Evolutionary conservation across 2,888 invertebrate species (phyloP), one percentile per base, ranked within the genome.

Genomic region (Loripinus fragilis): DNA sequence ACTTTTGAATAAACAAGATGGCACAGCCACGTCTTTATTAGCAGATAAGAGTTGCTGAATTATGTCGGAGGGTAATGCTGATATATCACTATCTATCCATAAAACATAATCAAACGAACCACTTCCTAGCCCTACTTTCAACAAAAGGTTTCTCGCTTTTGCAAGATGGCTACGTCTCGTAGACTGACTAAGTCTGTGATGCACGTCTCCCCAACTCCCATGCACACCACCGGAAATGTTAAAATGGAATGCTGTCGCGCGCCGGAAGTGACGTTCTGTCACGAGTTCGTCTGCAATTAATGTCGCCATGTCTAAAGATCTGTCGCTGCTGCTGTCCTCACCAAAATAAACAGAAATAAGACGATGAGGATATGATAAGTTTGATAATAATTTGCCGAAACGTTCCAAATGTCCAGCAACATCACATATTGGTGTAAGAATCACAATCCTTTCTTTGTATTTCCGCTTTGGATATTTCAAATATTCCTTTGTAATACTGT

Each of bases 71-170:
- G 92, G 92, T 17, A 91, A 71, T 35, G 81, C 74, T 1, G 81
- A 76, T 8, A 92, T 85, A 73, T 92, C 92, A 67, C 87, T 88
- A 71, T 92, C 92, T 33, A 92, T 86, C 92, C 92, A 92, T 35
- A 92, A 55, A 3, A 90, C 91, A 88, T 90, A 91, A 28, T 89
- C 89, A 38, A 78, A 76, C 2, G 68, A 28, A 8, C 73, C 79
- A 38, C 48, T 70, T 30, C 86, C 82, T 25, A 92, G 71, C n/a
- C 85, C 88, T 8, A 79, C 71, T 41, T 81, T 71, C 12, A 92
- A 71, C 15, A 92, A 78, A 67, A 81, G 74, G 71, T 92, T 92
- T 8, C 92, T 80, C 0, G 90, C 83, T 66, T 86, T 78, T 0
- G 92, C 91, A 17, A 92, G 77, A 77, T 92, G 92, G 5, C 81